Percentiles rank a stretch among this genome's conserved stretches.
These are phyloP conservation scores for Sarcophaga subvicina DNA, from an alignment of 2,888 invertebrate genomes.

Conservation along the genomic window DNA sequence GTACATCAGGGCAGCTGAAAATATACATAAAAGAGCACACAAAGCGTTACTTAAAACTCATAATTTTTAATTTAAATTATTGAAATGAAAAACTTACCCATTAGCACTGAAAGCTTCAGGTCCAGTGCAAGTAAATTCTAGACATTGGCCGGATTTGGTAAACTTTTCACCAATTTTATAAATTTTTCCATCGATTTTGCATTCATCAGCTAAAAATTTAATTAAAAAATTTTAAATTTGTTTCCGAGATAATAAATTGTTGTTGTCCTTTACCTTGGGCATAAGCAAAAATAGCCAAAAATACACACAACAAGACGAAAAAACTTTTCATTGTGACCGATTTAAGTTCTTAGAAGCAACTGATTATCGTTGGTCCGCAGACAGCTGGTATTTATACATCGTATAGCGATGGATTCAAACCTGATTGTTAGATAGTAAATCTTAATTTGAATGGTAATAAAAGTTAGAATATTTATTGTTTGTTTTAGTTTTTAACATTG, in stretches of 20 bases:
- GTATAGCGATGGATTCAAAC: no score
- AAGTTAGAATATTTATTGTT: no score
- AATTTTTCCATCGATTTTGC: slow-evolving; percentile 14
- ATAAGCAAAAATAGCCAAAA: slow-evolving; percentile 29
- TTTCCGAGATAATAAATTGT: neutral
- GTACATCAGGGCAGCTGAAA: slow-evolving; percentile 70
- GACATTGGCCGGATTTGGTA: slow-evolving; percentile 66
- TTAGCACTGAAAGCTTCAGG: slow-evolving; percentile 48
- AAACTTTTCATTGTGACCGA: slow-evolving; percentile 48
- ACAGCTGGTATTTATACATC: slow-evolving; percentile 38
- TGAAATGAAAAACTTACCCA: slow-evolving; percentile 66
- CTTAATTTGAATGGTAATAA: no score
- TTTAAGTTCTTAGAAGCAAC: slow-evolving; percentile 30
- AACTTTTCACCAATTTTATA: slow-evolving; percentile 60
- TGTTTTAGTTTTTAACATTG: no score
- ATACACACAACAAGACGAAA: slow-evolving; percentile 32
- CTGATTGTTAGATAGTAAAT: no score
- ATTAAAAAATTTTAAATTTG: neutral
- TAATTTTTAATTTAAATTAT: neutral
- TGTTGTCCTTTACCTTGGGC: slow-evolving; percentile 24
- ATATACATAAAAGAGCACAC: neutral
- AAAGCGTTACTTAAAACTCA: neutral
- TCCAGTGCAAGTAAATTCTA: slow-evolving; percentile 59
- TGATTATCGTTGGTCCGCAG: slow-evolving; percentile 21
- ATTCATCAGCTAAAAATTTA: slow-evolving; percentile 31